phyloP scores from a whole-genome alignment of 2,113 vertebrate species.

The Petrocephalus zakoni region DNA sequence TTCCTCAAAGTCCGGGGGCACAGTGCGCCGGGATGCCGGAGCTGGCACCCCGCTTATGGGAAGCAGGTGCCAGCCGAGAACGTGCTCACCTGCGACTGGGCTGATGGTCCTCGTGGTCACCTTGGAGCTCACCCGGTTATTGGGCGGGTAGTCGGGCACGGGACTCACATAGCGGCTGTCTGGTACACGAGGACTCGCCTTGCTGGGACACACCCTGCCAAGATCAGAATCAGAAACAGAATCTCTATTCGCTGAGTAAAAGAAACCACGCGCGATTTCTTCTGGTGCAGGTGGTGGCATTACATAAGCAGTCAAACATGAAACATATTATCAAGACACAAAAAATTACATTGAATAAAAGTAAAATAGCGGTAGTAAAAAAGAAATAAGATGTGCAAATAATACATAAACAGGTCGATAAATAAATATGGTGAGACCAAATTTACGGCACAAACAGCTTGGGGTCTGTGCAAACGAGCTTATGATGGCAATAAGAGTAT shows the following conservation, averaged over 20 bases:
- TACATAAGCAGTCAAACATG: background rate
- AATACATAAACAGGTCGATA: background rate
- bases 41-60: background rate
- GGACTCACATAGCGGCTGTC: slow-evolving; percentile 67
- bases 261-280: background rate
- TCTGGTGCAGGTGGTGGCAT: background rate
- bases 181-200: slow-evolving; percentile 51
- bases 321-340: background rate
- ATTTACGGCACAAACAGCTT: background rate
- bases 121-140: slow-evolving; percentile 63
- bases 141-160: slow-evolving; percentile 65
- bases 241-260: background rate
- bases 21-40: background rate
- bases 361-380: background rate
- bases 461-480: background rate
- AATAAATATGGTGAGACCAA: background rate
- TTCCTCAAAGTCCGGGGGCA: background rate
- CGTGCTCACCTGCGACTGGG: slow-evolving; percentile 63
- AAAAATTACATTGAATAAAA: background rate
- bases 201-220: slow-evolving; percentile 70
- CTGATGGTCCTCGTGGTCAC: slow-evolving; percentile 70
- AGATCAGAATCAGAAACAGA: background rate
- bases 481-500: background rate
- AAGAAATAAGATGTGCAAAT: background rate
- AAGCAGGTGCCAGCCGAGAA: background rate